Evolutionary conservation across 2,888 invertebrate genomes (phyloP).

Genomic region (Diplazon laetatorius): DNA sequence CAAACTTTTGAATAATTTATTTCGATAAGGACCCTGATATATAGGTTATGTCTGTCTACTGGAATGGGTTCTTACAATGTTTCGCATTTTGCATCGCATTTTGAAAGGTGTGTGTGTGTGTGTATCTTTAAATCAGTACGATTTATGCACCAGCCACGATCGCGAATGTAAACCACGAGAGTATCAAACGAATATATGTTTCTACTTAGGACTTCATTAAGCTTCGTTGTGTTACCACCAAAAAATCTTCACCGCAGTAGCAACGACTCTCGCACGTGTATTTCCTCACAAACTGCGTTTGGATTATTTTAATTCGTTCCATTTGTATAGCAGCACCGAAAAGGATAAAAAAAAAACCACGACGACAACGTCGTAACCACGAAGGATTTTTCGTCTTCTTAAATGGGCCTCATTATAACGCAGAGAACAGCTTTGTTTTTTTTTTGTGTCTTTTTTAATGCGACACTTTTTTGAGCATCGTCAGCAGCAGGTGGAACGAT

Average conservation of each 20-base stretch:
- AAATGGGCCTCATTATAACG: too few species aligned
- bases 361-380: background rate
- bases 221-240: background rate
- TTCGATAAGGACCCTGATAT: too few species aligned
- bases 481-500: background rate
- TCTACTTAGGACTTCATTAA: slow-evolving; percentile 16
- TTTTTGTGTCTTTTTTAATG: background rate
- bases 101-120: slow-evolving; percentile 23
- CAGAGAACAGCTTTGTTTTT: background rate
- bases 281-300: slow-evolving; percentile 9
- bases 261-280: background rate
- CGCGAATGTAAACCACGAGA: background rate
- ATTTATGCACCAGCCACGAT: slow-evolving; percentile 19
- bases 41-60: too few species aligned
- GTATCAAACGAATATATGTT: slow-evolving; percentile 23
- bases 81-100: background rate
- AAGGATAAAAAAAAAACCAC: background rate
- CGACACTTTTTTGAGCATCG: background rate
- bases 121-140: slow-evolving; percentile 23
- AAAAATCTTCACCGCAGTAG: background rate
- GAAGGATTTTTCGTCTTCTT: too few species aligned
- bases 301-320: slow-evolving; percentile 40
- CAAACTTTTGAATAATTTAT: too few species aligned
- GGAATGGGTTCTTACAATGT: background rate
- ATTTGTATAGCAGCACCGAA: slow-evolving; percentile 13